Evolutionary conservation across 2,888 invertebrate genomes (phyloP).

Genomic region (Chaitophorus viminalis): DNA sequence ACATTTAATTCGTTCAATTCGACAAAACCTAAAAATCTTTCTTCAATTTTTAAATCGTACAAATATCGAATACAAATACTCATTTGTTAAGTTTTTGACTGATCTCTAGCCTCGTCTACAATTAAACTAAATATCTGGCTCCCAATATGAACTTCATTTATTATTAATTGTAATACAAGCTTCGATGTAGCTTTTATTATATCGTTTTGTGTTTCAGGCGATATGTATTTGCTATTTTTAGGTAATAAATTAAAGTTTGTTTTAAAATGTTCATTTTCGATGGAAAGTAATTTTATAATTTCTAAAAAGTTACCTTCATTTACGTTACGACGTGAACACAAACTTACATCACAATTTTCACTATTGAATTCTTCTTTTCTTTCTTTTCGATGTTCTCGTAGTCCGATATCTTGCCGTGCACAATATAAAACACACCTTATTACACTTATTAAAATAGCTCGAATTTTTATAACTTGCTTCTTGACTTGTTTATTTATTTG

Average conservation of each 20-base stretch:
- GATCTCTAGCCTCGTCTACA: constrained; percentile 26
- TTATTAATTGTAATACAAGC: not conserved
- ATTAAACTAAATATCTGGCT: constrained; percentile 27
- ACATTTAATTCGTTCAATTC: constrained; percentile 8
- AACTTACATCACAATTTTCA: constrained; percentile 9
- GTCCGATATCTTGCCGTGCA: constrained; percentile 12
- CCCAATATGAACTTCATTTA: constrained; percentile 1
- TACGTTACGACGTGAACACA: constrained; percentile 14
- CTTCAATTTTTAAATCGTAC: constrained; percentile 9
- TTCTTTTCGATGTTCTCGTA: not conserved
- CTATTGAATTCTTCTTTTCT: constrained; percentile 12
- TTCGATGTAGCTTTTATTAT: constrained; percentile 12
- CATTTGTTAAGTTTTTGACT: constrained; percentile 7
- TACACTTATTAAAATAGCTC: not conserved
- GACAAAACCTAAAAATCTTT: constrained; percentile 29
- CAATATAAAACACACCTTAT: constrained; percentile 7
- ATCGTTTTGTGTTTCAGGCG: constrained; percentile 13
- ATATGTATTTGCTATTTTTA: constrained; percentile 19
- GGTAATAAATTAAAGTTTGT: constrained; percentile 25
- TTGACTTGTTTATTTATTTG: not conserved
- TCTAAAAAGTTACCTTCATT: constrained; percentile 36
- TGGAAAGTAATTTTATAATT: constrained; percentile 20
- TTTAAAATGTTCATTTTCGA: constrained; percentile 34
- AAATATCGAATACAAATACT: constrained; percentile 14
- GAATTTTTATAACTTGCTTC: not conserved